Base-by-base conservation (phyloP, 2,797 vertebrate species). In the Xiphorhynchus erythropygius region DNA sequence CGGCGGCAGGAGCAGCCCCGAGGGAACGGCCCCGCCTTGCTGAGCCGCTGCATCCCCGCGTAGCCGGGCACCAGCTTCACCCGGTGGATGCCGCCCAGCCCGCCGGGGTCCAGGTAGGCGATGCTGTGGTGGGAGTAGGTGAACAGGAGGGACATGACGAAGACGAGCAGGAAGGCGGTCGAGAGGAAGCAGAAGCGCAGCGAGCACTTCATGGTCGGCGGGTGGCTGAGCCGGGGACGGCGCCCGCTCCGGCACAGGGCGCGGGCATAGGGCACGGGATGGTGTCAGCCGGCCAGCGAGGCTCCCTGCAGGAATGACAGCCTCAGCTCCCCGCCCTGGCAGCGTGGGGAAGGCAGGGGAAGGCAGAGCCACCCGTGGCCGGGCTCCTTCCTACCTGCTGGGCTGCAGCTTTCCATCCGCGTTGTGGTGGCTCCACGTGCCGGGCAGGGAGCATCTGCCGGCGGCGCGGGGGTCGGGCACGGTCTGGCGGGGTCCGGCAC, bases 91-190 rank as follows among this genome's bases (percentile, higher is more conserved):
- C 98, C 97, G 5, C 98, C 98, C 97, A 99, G 98, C 78, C 98
- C 97, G 2, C 98, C 98, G 0, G 98, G 98, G 65, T 99, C 99
- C 97, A 98, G 92, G 97, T 99, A 99, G 39, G 98, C 94, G 18
- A 98, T 98, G 81, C 99, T 98, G 30, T 99, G 99, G 84, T 99
- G 98, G 17, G 99, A 99, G 94, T 98, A 98, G 47, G 99, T 99
- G 97, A 99, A 98, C 92, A 99, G 99, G 53, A 99, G 98, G 3
- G 99, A 99, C 97, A 99, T 99, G 97, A 99, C 96, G 62, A 99
- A 99, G 93, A 99, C 96, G 52, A 99, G 98, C 32, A 98, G 98
- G 95, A 99, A 98, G 55, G 98, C 99, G 25, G 98, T 98, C 2
- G 99, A 98, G 81, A 99, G 98, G 81, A 99, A 98, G 98, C 99